A percentile compares a stretch with the other conserved stretches of the same genome.
phyloP scores from a whole-genome alignment of 1,140 invertebrate species.

The Eriosoma lanigerum region DNA sequence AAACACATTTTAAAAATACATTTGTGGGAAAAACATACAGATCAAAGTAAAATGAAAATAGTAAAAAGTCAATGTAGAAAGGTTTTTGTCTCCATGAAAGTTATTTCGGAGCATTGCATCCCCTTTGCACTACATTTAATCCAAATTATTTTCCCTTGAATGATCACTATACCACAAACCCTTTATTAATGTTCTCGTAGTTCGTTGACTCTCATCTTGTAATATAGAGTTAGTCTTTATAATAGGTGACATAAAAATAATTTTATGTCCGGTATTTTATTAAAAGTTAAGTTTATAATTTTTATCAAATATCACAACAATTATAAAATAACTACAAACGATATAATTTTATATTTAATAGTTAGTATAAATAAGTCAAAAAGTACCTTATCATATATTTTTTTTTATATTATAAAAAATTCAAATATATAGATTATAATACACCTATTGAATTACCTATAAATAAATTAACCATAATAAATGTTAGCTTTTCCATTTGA shows the following conservation, averaged over 20 bases:
- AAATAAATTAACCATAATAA: no score
- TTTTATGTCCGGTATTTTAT: background rate
- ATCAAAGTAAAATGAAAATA: slow-evolving; percentile 8
- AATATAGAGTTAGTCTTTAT: background rate
- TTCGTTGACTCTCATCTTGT: slow-evolving; percentile 10
- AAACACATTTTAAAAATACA: background rate
- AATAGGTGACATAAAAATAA: slow-evolving; percentile 7
- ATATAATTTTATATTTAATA: background rate
- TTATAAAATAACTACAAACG: background rate
- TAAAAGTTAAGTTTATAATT: no score
- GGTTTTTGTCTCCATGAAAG: slow-evolving; percentile 18
- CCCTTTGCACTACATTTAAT: slow-evolving; percentile 43
- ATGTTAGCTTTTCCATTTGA: no score
- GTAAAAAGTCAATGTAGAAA: slow-evolving; percentile 7
- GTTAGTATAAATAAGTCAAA: background rate
- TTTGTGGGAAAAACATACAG: slow-evolving; percentile 5
- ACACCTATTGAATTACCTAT: no score
- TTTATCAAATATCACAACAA: no score
- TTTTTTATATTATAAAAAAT: no score
- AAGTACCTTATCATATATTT: no score
- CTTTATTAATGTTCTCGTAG: slow-evolving; percentile 38
- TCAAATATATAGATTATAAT: no score
- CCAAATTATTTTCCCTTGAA: slow-evolving; percentile 33
- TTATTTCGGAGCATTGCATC: slow-evolving; percentile 22
- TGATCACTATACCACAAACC: slow-evolving; percentile 9